Percentiles rank a stretch among this genome's conserved stretches.
phyloP scores from a whole-genome alignment of 1,140 invertebrate species.

The Neodiprion fabricii region DNA sequence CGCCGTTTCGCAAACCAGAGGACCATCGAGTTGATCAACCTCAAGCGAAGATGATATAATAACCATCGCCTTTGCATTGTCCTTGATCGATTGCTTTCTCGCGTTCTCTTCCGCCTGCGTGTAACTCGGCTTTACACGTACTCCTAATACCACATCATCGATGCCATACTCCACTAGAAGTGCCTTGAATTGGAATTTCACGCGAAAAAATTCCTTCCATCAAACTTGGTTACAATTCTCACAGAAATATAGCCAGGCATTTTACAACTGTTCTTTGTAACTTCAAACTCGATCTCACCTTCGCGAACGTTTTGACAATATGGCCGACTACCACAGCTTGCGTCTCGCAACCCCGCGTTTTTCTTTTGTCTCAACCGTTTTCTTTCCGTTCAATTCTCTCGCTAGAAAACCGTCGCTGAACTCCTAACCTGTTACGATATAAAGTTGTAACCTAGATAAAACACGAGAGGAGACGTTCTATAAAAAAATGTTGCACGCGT shows the following conservation, averaged over 20 bases:
- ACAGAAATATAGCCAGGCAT: constrained; percentile 18
- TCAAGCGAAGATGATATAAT: constrained; percentile 6
- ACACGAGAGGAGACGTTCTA: too few species aligned
- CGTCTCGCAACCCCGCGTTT: too few species aligned
- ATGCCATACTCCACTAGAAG: constrained; percentile 23
- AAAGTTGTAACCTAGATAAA: too few species aligned
- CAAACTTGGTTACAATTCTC: constrained; percentile 25
- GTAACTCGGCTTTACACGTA: constrained; percentile 18
- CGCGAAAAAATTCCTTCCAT: constrained; percentile 28
- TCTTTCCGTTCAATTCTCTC: too few species aligned
- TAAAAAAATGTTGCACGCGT: too few species aligned
- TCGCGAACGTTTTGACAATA: too few species aligned
- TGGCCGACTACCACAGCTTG: too few species aligned
- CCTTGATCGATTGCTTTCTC: constrained; percentile 15
- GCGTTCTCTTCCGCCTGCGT: not conserved
- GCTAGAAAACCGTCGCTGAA: too few species aligned
- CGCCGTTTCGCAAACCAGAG: constrained; percentile 23
- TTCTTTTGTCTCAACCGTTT: too few species aligned
- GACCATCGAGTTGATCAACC: constrained; percentile 12
- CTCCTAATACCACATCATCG: constrained; percentile 20
- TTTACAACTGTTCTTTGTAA: not conserved
- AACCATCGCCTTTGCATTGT: constrained; percentile 23
- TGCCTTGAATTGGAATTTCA: constrained; percentile 29
- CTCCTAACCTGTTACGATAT: too few species aligned
- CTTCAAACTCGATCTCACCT: not conserved